A percentile compares a stretch with the other conserved stretches of the same genome.
These are phyloP conservation scores for Catharus fuscescens DNA, from an alignment of 2,113 vertebrate species.

Conservation along the genomic window DNA sequence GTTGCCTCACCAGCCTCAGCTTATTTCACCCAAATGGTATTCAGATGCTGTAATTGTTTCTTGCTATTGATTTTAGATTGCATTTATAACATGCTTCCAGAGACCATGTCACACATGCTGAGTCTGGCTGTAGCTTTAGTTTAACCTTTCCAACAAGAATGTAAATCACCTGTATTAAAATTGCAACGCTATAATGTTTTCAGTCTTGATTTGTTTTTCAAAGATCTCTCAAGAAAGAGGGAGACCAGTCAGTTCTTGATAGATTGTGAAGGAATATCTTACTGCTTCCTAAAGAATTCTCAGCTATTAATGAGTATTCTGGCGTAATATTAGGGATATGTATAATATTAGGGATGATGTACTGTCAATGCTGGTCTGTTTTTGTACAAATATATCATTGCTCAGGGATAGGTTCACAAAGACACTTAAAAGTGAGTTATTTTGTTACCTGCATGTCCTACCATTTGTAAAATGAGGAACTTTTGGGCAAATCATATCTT, in stretches of 20 bases:
- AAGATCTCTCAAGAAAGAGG: background rate
- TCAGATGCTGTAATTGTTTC: slow-evolving; percentile 81
- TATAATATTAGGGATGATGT: background rate
- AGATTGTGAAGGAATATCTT: background rate
- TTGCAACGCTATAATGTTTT: background rate
- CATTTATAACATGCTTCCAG: slow-evolving; percentile 70
- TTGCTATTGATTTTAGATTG: slow-evolving; percentile 79
- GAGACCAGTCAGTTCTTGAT: background rate
- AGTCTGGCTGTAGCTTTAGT: slow-evolving; percentile 17
- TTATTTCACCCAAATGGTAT: slow-evolving; percentile 76
- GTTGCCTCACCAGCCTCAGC: slow-evolving; percentile 63
- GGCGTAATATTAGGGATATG: background rate
- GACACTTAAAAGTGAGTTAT: background rate
- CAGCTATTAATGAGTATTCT: background rate
- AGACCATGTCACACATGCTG: slow-evolving; percentile 52
- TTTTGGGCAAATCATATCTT: background rate
- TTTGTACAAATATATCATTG: background rate
- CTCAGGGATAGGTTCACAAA: background rate
- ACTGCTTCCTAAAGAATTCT: background rate
- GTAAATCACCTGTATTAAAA: background rate
- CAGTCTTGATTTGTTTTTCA: background rate
- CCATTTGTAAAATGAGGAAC: background rate
- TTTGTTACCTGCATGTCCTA: background rate
- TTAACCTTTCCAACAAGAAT: background rate
- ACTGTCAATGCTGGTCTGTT: background rate